Percentiles rank a stretch among this genome's conserved stretches.
phyloP scores from a whole-genome alignment of 2,888 invertebrate species.

The Linnaemya vulpina region DNA sequence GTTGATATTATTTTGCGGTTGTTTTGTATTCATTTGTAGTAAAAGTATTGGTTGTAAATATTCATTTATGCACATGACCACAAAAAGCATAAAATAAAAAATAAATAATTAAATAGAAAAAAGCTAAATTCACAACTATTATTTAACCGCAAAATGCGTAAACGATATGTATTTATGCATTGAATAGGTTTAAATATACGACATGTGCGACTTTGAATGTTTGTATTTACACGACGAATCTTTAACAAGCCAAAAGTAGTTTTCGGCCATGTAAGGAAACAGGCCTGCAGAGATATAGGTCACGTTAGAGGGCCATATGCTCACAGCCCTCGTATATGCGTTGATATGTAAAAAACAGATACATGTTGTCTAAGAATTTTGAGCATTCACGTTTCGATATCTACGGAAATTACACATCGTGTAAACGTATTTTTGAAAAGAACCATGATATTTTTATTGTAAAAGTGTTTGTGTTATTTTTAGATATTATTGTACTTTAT shows the following conservation, averaged over 20 bases:
- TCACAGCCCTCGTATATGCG: too few species aligned
- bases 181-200: constrained; percentile 9
- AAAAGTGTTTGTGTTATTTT: constrained; percentile 2
- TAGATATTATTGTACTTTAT: constrained; percentile 31
- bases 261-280: not conserved
- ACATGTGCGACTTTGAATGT: not conserved
- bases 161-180: constrained; percentile 66
- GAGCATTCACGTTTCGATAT: too few species aligned
- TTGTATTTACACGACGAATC: not conserved
- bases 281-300: too few species aligned
- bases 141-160: constrained; percentile 70
- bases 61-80: constrained; percentile 71
- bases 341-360: too few species aligned
- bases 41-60: constrained; percentile 69
- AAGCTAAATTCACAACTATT: constrained; percentile 56
- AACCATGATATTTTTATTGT: constrained; percentile 1
- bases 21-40: constrained; percentile 67
- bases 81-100: constrained; percentile 47
- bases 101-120: constrained; percentile 28
- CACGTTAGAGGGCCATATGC: too few species aligned
- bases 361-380: too few species aligned
- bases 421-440: not conserved
- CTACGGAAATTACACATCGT: not conserved
- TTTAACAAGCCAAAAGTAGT: not conserved
- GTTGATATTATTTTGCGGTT: constrained; percentile 70